Base-by-base conservation (phyloP, 1,140 invertebrate species). In the Chrysopa pallens region DNA sequence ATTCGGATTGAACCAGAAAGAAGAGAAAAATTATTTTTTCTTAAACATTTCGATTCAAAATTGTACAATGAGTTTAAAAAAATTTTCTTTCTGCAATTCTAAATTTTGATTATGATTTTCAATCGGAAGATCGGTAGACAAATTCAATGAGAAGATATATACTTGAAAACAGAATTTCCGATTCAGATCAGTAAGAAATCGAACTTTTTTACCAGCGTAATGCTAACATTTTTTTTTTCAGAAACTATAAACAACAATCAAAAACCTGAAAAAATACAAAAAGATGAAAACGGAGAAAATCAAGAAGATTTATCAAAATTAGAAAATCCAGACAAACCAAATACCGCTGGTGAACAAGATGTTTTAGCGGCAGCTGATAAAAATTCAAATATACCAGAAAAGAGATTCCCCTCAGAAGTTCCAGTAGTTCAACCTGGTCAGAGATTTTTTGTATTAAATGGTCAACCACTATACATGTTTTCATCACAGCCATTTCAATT, bases 371-470 rank as follows among this genome's bases (percentile, higher is more conserved):
- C 50, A 48, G 33, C 57, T 44, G 43, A 50, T 36, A 45, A 36
- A 38, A 46, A 40, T 8, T 33, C 35, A 28, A 13, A 33, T 46
- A 50, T 45, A n/a, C 60, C 58, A 6, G 54, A 59, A 9, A 54
- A 56, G 9, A 23, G 17, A 23, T 23, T 23, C 5, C 17, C 5
- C 17, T 57, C 62, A 6, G 59, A 57, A 14, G 48, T 60, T 6
- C 57, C 60, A 0, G 61, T 58, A 13, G 42, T 68, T 6, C 46
- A 60, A 15, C 67, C 67, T 1, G 66, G 66, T 6, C 62, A 68
- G 38, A 51, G 63, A 38, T 67, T 67, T 37, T 70, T 64, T 48
- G 62, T 60, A 15, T 43, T 60, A 1, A 60, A 62, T 40, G 55
- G 55, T 6, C 49, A 59, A 42, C 49, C 50, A 4, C 46, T 59